A percentile compares a stretch with the other conserved stretches of the same genome.
Evolutionary conservation across 2,113 vertebrate genomes (phyloP).

Genomic region (Vimba vimba): DNA sequence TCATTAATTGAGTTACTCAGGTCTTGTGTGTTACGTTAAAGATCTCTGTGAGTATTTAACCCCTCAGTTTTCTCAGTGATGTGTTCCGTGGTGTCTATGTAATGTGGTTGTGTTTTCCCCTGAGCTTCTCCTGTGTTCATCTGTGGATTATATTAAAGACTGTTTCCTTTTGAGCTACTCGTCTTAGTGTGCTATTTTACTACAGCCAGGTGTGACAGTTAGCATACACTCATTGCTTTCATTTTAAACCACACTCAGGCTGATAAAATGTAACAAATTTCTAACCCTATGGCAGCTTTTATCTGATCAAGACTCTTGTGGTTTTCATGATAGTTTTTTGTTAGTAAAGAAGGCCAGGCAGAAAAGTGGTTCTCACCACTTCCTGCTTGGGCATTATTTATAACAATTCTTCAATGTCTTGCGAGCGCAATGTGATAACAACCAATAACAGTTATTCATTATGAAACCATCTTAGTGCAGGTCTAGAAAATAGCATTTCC

Average conservation of each 20-base stretch:
- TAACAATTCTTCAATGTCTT: not conserved
- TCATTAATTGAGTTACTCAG: no score
- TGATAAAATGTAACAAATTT: not conserved
- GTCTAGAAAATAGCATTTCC: conserved; percentile 9
- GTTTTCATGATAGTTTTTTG: not conserved
- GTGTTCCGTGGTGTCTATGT: no score
- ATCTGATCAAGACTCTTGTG: not conserved
- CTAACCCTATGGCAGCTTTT: not conserved
- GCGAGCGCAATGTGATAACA: not conserved
- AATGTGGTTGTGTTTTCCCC: no score
- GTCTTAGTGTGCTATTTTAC: no score
- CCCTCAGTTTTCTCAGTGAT: no score
- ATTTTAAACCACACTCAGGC: not conserved
- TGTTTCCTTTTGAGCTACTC: no score
- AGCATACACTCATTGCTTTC: not conserved
- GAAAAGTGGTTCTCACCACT: not conserved
- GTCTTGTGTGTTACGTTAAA: no score
- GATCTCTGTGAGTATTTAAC: no score
- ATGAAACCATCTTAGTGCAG: not conserved
- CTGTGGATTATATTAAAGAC: no score
- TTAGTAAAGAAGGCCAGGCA: not conserved
- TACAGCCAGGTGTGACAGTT: no score
- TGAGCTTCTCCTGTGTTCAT: no score
- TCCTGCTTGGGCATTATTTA: conserved; percentile 23
- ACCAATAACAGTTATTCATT: not conserved